phyloP scores from a whole-genome alignment of 2,888 invertebrate genomes.

The Fragum sueziense region DNA sequence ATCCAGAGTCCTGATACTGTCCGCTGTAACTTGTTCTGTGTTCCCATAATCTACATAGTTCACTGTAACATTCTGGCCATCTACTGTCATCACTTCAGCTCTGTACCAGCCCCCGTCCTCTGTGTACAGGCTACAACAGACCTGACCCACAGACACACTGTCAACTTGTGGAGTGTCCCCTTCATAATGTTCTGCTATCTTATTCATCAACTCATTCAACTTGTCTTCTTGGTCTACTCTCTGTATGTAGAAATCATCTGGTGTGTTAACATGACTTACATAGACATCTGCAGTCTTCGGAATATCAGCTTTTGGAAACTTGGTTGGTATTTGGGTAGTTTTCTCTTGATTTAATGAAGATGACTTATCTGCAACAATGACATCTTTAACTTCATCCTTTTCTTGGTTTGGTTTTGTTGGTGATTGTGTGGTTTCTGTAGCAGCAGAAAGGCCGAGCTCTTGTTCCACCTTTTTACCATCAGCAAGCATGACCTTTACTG shows the following conservation, averaged over 20 bases:
- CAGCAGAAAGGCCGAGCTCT: slow-evolving; percentile 44
- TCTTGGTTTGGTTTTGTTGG: neutral
- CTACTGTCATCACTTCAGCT: slow-evolving; percentile 55
- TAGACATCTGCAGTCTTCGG: too few relatives aligned
- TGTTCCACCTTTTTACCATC: slow-evolving; percentile 41
- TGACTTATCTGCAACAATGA: neutral
- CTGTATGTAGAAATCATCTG: slow-evolving; percentile 73
- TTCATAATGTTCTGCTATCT: slow-evolving; percentile 71
- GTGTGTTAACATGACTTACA: slow-evolving; percentile 64
- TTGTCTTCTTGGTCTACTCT: slow-evolving; percentile 54
- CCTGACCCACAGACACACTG: slow-evolving; percentile 46
- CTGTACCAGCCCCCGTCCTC: slow-evolving; percentile 78
- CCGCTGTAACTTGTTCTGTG: slow-evolving; percentile 66
- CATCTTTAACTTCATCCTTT: neutral
- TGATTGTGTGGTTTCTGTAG: neutral
- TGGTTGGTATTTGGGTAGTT: neutral
- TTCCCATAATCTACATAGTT: slow-evolving; percentile 80
- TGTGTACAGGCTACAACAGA: slow-evolving; percentile 68
- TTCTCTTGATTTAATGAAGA: neutral
- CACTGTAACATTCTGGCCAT: slow-evolving; percentile 59
- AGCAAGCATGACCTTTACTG: slow-evolving; percentile 37
- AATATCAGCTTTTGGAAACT: too few relatives aligned
- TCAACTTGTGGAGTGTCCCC: slow-evolving; percentile 33
- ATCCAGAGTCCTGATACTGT: slow-evolving; percentile 62
- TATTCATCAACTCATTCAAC: slow-evolving; percentile 67